These are phyloP conservation scores for Diacarnus erythraeanus DNA, from an alignment of 37 sponge, comb jelly and placozoan species.

Conservation along the genomic window DNA sequence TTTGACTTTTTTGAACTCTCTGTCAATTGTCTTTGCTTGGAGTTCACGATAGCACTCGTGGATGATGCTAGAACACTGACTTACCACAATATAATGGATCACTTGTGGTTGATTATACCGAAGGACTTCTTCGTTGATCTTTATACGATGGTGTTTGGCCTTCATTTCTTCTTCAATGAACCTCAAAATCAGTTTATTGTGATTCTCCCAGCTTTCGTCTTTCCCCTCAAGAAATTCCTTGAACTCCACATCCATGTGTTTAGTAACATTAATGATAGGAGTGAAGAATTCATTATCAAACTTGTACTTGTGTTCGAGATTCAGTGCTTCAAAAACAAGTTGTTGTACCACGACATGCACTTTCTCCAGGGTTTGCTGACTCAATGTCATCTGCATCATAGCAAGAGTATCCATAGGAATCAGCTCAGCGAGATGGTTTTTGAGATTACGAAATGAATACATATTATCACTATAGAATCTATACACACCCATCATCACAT, in stretches of 20 bases:
- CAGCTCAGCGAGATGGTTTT: constrained; percentile 17
- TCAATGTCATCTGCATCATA: constrained; percentile 7
- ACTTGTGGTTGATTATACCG: background rate
- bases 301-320: constrained; percentile 12
- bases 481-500: constrained; percentile 34
- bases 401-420: constrained; percentile 32
- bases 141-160: background rate
- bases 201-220: constrained; percentile 21
- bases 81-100: constrained; percentile 6
- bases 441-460: constrained; percentile 28
- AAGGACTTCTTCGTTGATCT: background rate
- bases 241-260: constrained; percentile 43
- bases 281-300: constrained; percentile 21
- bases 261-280: constrained; percentile 14
- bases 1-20: constrained; percentile 44
- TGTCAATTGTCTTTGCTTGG: constrained; percentile 51
- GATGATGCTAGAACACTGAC: constrained; percentile 14
- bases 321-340: constrained; percentile 42
- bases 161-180: constrained; percentile 18
- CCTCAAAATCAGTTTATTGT: background rate
- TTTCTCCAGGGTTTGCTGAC: constrained; percentile 28
- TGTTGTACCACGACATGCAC: constrained; percentile 47
- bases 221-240: constrained; percentile 6
- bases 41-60: constrained; percentile 25
- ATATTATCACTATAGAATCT: constrained; percentile 59